phyloP scores from a whole-genome alignment of 2,113 vertebrate genomes.

The Ptilonorhynchus violaceus region DNA sequence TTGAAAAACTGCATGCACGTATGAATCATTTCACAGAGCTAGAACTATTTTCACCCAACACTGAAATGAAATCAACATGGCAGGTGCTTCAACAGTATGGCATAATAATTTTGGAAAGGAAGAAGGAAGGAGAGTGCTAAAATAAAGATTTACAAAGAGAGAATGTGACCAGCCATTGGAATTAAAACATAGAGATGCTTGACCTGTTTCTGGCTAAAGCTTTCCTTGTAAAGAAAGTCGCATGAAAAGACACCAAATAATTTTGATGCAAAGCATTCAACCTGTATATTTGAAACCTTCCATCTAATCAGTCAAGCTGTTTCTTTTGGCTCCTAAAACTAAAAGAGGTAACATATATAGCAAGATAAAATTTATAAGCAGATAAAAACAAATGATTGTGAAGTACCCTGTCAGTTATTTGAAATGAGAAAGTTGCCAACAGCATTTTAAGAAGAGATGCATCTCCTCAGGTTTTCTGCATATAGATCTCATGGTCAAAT shows the following conservation, averaged over 20 bases:
- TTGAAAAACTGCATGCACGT: neutral
- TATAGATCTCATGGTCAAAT: neutral
- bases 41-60: conserved; percentile 13
- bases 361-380: neutral
- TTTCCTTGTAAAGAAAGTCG: neutral
- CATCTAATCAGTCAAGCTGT: neutral
- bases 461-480: neutral
- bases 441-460: neutral
- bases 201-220: neutral
- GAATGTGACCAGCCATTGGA: neutral
- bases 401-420: neutral
- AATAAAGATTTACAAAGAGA: neutral
- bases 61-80: conserved; percentile 13
- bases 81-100: conserved; percentile 32
- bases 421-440: neutral
- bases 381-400: neutral
- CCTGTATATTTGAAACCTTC: neutral
- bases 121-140: neutral
- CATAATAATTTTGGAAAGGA: conserved; percentile 1
- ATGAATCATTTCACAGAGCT: conserved; percentile 19
- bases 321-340: neutral
- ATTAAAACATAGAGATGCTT: neutral
- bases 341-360: neutral
- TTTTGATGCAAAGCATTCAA: neutral
- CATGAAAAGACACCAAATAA: neutral